A percentile compares a stretch with the other conserved stretches of the same genome.
Evolutionary conservation across 92 coral and sea anemone genomes (phyloP).

Genomic region (Palythoa grandiflora): DNA sequence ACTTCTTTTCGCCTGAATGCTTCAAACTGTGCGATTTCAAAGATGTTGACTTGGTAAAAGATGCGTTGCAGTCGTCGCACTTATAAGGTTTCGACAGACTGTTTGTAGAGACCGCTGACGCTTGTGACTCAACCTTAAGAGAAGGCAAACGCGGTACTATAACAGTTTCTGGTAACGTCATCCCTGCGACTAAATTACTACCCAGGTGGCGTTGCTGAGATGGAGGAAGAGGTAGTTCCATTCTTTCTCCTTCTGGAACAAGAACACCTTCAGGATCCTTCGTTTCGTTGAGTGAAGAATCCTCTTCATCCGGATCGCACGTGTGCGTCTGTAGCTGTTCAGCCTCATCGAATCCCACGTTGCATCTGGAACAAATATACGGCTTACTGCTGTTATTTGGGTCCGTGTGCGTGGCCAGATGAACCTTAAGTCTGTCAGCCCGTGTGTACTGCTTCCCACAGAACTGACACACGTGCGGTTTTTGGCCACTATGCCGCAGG

Average conservation of each 20-base stretch:
- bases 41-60: conserved; percentile 93
- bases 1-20: conserved; percentile 97
- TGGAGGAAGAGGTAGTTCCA: conserved; percentile 1
- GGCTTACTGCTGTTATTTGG: conserved; percentile 70
- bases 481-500: conserved; percentile 95
- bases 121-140: not conserved
- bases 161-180: conserved; percentile 29
- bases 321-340: conserved; percentile 92
- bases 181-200: conserved; percentile 5
- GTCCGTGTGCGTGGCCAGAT: conserved; percentile 80
- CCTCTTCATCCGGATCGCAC: conserved; percentile 74
- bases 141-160: conserved; percentile 30
- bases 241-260: conserved; percentile 44
- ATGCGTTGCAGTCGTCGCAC: conserved; percentile 91
- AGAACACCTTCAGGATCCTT: conserved; percentile 45
- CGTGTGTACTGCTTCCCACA: conserved; percentile 98
- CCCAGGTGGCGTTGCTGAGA: conserved; percentile 4
- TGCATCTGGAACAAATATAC: conserved; percentile 96
- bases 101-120: conserved; percentile 18
- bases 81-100: conserved; percentile 64
- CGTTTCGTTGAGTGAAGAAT: conserved; percentile 32
- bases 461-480: conserved; percentile 95
- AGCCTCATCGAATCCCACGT: conserved; percentile 86
- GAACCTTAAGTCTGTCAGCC: conserved; percentile 94
- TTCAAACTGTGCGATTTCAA: conserved; percentile 93